Base-by-base conservation (phyloP, 2,888 invertebrate genomes). In the Tortricodes alternella region DNA sequence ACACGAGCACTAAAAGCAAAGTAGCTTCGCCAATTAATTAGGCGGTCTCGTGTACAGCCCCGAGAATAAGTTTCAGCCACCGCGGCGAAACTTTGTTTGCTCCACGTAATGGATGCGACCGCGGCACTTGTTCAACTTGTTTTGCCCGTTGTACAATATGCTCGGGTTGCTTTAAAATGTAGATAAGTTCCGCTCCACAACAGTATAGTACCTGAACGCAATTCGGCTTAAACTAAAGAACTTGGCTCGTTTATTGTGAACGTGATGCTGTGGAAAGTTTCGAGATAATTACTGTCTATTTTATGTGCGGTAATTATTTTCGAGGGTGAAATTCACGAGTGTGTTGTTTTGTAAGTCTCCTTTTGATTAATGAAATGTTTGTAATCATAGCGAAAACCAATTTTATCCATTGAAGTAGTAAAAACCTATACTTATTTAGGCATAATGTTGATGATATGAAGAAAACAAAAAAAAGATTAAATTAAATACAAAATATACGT, bases 21-120 rank as follows among this genome's bases (percentile, higher is more conserved):
- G 60, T 59, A 61, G 57, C 55, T 43, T 16, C 43, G 49, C 59
- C 64, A 70, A 70, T 71, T 70, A 70, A 71, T 69, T 69, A 66
- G 63, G 62, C 59, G 58, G 53, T 63, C 53, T 49, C 63, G 65
- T 62, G 64, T 62, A 69, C 67, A 66, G 51, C 49, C 49, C 37
- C 52, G 61, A 64, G 62, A 66, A 64, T 68, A 79, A 78, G 78
- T 77, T 74, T 64, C 52, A 37, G 29, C 62, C 65, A 58, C 60
- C 50, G 66, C 61, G 72, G 72, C 64, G 38, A 56, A 78, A 78
- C 70, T 78, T 78, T 76, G 76, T 76, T 77, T 67, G 61, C 64
- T 50, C 62, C 46, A 51, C 65, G 73, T 79, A 79, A 79, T 78
- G 73, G 76, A 79, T 75, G 75, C 66, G 68, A 78, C 78, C 71